A percentile compares a stretch with the other conserved stretches of the same genome.
Evolutionary conservation across 1,140 invertebrate genomes (phyloP).

Genomic region (Drosophila orosa): DNA sequence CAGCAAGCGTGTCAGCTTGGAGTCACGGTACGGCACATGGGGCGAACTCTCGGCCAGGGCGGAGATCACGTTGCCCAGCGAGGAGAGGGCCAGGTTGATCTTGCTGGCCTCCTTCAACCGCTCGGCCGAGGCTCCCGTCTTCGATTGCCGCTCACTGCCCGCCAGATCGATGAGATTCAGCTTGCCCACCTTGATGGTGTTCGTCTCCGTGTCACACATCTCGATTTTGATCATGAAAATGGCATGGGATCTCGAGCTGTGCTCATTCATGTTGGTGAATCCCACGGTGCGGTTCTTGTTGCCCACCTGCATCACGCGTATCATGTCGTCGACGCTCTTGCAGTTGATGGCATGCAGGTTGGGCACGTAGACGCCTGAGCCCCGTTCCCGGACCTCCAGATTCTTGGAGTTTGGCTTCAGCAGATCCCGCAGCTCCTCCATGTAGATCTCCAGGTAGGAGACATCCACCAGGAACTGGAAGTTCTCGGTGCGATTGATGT

Average conservation of each 20-base stretch:
- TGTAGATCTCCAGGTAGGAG: constrained; percentile 97
- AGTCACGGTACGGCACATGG: constrained; percentile 97
- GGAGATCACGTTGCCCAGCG: constrained; percentile 96
- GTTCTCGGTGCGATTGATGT: constrained; percentile 93
- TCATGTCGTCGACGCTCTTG: constrained; percentile 95
- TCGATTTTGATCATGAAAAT: constrained; percentile 99
- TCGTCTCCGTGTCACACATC: constrained; percentile 92
- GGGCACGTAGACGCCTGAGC: constrained; percentile 96
- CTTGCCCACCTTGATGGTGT: constrained; percentile 89
- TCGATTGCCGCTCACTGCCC: constrained; percentile 95
- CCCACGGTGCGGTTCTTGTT: constrained; percentile 95
- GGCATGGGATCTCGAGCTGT: constrained; percentile 98
- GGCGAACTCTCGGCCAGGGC: constrained; percentile 95
- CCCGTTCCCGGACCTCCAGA: constrained; percentile 89
- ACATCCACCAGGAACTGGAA: constrained; percentile 96
- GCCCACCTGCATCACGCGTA: constrained; percentile 94
- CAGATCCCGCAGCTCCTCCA: constrained; percentile 96
- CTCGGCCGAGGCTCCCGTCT: constrained; percentile 95
- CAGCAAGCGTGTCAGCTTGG: constrained; percentile 95
- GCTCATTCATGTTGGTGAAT: constrained; percentile 99
- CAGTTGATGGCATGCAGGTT: constrained; percentile 95
- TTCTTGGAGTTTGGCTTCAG: constrained; percentile 92
- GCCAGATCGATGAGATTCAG: constrained; percentile 91
- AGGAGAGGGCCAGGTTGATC: constrained; percentile 97
- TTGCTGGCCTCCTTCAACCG: constrained; percentile 97